These are phyloP conservation scores for Polymixis flavicincta DNA, from an alignment of 2,888 invertebrate species.

Conservation along the genomic window DNA sequence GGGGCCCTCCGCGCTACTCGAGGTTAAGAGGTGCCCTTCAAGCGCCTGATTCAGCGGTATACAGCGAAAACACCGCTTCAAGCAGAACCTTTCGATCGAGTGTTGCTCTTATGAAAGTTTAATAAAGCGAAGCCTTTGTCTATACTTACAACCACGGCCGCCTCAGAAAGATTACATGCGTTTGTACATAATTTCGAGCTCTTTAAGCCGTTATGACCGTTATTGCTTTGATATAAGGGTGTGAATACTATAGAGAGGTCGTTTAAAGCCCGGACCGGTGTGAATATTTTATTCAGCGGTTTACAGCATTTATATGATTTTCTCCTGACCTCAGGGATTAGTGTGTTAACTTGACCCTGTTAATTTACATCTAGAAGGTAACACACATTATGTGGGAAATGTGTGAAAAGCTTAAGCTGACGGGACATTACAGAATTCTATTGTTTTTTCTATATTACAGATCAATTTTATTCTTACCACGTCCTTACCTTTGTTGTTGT, in stretches of 20 bases:
- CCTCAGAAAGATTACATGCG: constrained; percentile 53
- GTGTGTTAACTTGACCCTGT: constrained; percentile 40
- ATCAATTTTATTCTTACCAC: background rate
- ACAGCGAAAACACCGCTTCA: constrained; percentile 77
- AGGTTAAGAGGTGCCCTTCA: constrained; percentile 68
- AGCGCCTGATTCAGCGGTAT: constrained; percentile 76
- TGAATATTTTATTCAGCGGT: constrained; percentile 63
- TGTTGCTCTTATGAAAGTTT: constrained; percentile 74
- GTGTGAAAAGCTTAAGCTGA: constrained; percentile 10
- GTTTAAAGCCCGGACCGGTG: constrained; percentile 8
- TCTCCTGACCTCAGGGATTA: constrained; percentile 45
- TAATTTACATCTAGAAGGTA: constrained; percentile 31
- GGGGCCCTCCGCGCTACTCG: constrained; percentile 52
- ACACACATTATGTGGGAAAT: constrained; percentile 6
- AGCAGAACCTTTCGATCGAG: constrained; percentile 70
- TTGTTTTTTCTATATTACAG: background rate
- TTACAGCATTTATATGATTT: constrained; percentile 61
- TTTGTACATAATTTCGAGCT: constrained; percentile 41
- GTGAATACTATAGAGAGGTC: constrained; percentile 39
- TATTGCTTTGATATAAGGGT: constrained; percentile 32
- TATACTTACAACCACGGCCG: constrained; percentile 39
- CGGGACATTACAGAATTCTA: background rate
- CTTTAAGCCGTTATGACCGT: constrained; percentile 27
- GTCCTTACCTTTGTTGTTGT: background rate
- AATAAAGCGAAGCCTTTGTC: constrained; percentile 72